A percentile compares a stretch with the other conserved stretches of the same genome.
Conservation (phyloP, 2,797 vertebrate genomes). For the Sebastes elongatus region DNA sequence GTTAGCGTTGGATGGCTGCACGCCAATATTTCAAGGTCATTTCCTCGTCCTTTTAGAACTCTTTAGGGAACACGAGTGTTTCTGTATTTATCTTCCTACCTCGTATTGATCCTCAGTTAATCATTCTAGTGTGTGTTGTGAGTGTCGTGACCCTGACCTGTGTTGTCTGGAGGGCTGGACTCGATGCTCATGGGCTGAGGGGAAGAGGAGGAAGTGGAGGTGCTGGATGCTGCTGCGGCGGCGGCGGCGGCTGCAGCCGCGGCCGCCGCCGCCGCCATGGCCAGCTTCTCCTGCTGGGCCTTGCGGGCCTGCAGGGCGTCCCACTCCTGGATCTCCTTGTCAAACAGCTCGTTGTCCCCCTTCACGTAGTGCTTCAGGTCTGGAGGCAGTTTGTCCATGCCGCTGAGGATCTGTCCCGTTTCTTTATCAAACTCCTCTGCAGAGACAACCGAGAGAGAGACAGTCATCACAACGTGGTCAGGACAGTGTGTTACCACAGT, state of each 20-base stretch:
- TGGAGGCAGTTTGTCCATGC: slow-evolving; percentile 94
- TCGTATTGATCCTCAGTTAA: slow-evolving; percentile 34
- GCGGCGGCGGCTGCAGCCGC: slow-evolving; percentile 16
- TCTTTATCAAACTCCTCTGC: slow-evolving; percentile 97
- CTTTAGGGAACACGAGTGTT: background rate
- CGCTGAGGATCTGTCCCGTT: slow-evolving; percentile 91
- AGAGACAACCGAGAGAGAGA: background rate
- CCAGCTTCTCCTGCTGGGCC: slow-evolving; percentile 91
- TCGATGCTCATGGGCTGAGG: slow-evolving; percentile 82
- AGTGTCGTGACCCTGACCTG: slow-evolving; percentile 67
- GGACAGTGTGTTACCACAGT: too few relatives aligned
- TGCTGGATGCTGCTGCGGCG: slow-evolving; percentile 42
- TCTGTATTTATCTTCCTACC: slow-evolving; percentile 6
- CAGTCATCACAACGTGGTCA: background rate
- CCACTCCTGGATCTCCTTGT: slow-evolving; percentile 95
- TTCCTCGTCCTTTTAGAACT: background rate
- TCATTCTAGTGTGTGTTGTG: slow-evolving; percentile 6
- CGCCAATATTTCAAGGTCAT: background rate
- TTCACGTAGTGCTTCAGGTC: slow-evolving; percentile 94
- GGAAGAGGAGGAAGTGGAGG: slow-evolving; percentile 68
- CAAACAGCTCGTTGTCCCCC: slow-evolving; percentile 93
- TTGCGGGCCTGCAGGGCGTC: slow-evolving; percentile 88
- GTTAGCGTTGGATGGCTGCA: background rate
- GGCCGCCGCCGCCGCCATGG: slow-evolving; percentile 77
- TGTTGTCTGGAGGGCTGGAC: slow-evolving; percentile 75